Conservation (phyloP, 2,888 invertebrate genomes). For the Arge pagana region DNA sequence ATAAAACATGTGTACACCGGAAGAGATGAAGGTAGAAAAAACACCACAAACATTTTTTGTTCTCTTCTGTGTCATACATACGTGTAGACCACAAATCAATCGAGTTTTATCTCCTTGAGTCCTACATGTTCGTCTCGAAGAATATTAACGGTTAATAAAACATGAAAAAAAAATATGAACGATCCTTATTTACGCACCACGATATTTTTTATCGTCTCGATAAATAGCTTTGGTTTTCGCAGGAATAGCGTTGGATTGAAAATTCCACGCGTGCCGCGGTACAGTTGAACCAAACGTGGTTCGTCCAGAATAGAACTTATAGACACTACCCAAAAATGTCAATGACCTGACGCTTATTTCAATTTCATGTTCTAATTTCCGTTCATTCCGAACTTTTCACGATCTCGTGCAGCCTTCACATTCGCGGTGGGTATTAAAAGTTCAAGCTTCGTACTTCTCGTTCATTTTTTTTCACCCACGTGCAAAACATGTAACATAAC, state of each 20-base stretch:
- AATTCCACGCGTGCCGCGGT: too few species aligned
- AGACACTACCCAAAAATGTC: constrained; percentile 13
- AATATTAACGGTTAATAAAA: too few species aligned
- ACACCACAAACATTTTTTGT: constrained; percentile 10
- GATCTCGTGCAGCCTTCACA: too few species aligned
- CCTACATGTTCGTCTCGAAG: too few species aligned
- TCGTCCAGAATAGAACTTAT: constrained; percentile 16
- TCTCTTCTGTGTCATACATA: constrained; percentile 12
- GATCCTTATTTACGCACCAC: constrained; percentile 31
- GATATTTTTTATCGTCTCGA: constrained; percentile 34
- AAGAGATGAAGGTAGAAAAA: constrained; percentile 59
- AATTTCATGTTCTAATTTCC: neutral
- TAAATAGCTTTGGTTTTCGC: too few species aligned
- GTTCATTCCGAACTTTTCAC: too few species aligned
- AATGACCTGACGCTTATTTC: constrained; percentile 17
- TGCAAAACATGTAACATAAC: too few species aligned
- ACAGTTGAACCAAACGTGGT: constrained; percentile 11
- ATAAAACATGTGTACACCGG: constrained; percentile 58
- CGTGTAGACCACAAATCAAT: constrained; percentile 26
- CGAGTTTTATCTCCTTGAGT: constrained; percentile 24
- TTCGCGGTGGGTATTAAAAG: too few species aligned
- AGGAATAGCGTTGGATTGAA: too few species aligned
- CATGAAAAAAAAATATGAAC: too few species aligned
- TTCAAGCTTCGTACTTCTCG: too few species aligned
- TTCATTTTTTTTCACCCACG: too few species aligned